These are phyloP conservation scores for Coremacera marginata DNA, from an alignment of 2,888 invertebrate genomes.

Conservation along the genomic window DNA sequence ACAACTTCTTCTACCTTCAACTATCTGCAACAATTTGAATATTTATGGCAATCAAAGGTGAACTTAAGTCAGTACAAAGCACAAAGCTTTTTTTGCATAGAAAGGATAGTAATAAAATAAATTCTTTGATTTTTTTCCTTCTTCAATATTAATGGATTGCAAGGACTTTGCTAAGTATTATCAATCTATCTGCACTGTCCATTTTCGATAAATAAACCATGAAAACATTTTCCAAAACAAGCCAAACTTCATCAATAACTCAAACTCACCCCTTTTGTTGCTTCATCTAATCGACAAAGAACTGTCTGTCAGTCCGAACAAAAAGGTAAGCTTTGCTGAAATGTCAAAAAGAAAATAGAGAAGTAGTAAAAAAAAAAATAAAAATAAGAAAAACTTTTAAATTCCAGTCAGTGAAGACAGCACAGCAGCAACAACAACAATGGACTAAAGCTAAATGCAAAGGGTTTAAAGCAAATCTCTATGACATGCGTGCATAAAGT, in stretches of 20 bases:
- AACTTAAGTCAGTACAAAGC: no score
- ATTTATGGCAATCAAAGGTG: conserved; percentile 26
- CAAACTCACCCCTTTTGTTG: conserved; percentile 9
- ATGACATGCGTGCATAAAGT: conserved; percentile 39
- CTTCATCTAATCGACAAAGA: conserved; percentile 21
- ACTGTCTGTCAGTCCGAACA: conserved; percentile 22
- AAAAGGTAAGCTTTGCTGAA: conserved; percentile 22
- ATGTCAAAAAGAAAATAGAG: conserved; percentile 11
- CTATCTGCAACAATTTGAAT: conserved; percentile 15
- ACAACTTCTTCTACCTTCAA: not conserved
- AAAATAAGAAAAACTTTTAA: conserved; percentile 4
- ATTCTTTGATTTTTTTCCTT: conserved; percentile 27
- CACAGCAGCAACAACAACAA: conserved; percentile 1
- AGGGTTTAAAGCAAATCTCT: conserved; percentile 33
- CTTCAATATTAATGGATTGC: conserved; percentile 31
- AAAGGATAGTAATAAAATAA: conserved; percentile 16
- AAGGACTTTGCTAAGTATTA: conserved; percentile 33
- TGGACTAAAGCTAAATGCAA: not conserved
- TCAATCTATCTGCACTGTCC: conserved; percentile 53
- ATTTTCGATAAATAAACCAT: conserved; percentile 51
- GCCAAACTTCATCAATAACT: conserved; percentile 36
- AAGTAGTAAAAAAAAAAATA: not conserved
- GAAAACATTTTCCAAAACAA: conserved; percentile 18
- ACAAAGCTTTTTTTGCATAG: not conserved
- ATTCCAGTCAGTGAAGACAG: not conserved